A percentile compares a stretch with the other conserved stretches of the same genome.
phyloP scores from a whole-genome alignment of 2,113 vertebrate genomes.

The Pluvialis apricaria region DNA sequence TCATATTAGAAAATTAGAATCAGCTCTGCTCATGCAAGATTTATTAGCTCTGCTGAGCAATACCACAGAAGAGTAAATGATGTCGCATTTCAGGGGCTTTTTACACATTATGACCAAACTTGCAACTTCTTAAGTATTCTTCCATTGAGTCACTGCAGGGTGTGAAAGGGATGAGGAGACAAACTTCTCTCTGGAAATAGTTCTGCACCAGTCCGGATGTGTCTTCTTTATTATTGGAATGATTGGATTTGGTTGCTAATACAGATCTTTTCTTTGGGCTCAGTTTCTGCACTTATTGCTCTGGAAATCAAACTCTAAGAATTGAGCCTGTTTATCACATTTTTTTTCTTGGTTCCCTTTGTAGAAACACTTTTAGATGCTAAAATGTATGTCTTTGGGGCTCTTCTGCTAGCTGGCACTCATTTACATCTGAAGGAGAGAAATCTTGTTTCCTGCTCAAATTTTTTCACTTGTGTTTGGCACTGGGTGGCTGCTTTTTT shows the following conservation, averaged over 20 bases:
- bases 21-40: constrained; percentile 83
- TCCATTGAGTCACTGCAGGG: constrained; percentile 40
- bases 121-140: constrained; percentile 62
- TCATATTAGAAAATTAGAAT: constrained; percentile 86
- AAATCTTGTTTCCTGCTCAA: background rate
- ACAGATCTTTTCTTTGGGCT: constrained; percentile 10
- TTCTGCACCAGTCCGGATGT: background rate
- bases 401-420: background rate
- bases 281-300: background rate
- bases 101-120: constrained; percentile 76
- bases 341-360: background rate
- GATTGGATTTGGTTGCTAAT: constrained; percentile 48
- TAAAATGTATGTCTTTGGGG: background rate
- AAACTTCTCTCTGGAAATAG: constrained; percentile 43
- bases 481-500: background rate
- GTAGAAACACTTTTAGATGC: background rate
- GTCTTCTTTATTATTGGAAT: constrained; percentile 19
- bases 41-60: constrained; percentile 83
- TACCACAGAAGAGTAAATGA: constrained; percentile 80
- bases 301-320: constrained; percentile 27
- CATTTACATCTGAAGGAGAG: constrained; percentile 8
- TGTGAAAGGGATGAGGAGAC: constrained; percentile 9
- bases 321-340: background rate
- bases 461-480: background rate
- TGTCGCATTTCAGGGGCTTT: constrained; percentile 79